These are phyloP conservation scores for Ametastegia equiseti DNA, from an alignment of 2,888 invertebrate species.

Conservation along the genomic window DNA sequence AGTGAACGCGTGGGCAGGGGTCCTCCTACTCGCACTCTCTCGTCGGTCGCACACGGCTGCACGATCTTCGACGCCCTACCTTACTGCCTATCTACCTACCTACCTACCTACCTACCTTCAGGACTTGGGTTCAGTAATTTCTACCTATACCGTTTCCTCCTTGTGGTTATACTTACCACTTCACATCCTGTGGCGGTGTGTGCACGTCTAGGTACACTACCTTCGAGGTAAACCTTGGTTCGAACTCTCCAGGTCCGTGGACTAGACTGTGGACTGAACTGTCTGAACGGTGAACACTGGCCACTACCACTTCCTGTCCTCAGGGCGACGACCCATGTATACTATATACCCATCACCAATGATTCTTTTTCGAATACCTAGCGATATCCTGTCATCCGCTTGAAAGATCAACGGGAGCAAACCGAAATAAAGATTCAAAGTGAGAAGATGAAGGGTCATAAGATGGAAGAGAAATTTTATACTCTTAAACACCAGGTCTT, in stretches of 20 bases:
- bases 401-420: constrained; percentile 23
- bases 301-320: constrained; percentile 47
- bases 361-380: neutral
- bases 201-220: neutral
- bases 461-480: neutral
- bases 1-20: constrained; percentile 59
- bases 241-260: too few relatives aligned
- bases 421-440: neutral
- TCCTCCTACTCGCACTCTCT: constrained; percentile 53
- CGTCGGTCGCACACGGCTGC: constrained; percentile 30
- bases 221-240: constrained; percentile 11
- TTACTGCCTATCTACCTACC: too few relatives aligned
- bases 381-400: constrained; percentile 35
- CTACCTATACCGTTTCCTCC: neutral
- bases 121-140: constrained; percentile 7
- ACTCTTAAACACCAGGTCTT: neutral
- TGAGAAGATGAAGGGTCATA: neutral
- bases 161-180: neutral
- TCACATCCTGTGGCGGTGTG: neutral
- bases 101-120: neutral
- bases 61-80: constrained; percentile 43
- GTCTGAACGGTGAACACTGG: constrained; percentile 28
- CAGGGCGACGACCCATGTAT: constrained; percentile 46
- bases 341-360: constrained; percentile 19
- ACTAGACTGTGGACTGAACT: too few relatives aligned